Conservation (phyloP, 2,113 vertebrate species). For the Nesogale talazaci region DNA sequence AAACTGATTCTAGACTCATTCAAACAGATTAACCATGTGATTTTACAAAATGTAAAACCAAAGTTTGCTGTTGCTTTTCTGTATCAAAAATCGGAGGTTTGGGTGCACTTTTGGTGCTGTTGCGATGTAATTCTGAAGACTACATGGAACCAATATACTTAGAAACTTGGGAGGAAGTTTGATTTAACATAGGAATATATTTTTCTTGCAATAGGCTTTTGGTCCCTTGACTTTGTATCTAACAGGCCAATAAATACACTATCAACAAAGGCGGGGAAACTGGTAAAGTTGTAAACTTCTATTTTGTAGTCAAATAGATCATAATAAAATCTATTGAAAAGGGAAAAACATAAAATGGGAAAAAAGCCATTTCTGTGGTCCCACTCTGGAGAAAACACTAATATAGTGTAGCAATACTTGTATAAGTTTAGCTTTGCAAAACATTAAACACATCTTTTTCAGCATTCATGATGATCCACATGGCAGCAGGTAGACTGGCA, state of each 20-base stretch:
- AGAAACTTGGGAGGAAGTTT: constrained; percentile 5
- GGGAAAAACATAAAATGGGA: not conserved
- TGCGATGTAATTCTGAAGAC: not conserved
- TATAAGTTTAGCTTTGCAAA: not conserved
- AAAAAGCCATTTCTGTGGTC: not conserved
- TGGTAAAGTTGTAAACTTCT: not conserved
- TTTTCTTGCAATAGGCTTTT: not conserved
- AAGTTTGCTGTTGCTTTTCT: no score
- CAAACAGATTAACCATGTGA: not conserved
- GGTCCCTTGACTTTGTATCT: not conserved
- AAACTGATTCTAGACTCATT: not conserved
- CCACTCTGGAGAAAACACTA: not conserved
- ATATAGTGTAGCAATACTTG: not conserved
- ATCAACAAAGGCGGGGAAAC: not conserved
- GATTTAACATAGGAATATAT: not conserved
- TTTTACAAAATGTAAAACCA: not conserved
- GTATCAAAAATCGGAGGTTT: not conserved
- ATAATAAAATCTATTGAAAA: not conserved
- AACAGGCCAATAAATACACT: not conserved
- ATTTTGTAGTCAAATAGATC: not conserved
- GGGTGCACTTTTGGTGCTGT: not conserved
- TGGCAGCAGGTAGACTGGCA: not conserved
- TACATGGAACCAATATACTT: not conserved
- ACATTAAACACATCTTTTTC: not conserved
- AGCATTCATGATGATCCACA: not conserved